A percentile compares a stretch with the other conserved stretches of the same genome.
These are phyloP conservation scores for Eira barbara DNA, from an alignment of 2,113 vertebrate genomes.

Conservation along the genomic window DNA sequence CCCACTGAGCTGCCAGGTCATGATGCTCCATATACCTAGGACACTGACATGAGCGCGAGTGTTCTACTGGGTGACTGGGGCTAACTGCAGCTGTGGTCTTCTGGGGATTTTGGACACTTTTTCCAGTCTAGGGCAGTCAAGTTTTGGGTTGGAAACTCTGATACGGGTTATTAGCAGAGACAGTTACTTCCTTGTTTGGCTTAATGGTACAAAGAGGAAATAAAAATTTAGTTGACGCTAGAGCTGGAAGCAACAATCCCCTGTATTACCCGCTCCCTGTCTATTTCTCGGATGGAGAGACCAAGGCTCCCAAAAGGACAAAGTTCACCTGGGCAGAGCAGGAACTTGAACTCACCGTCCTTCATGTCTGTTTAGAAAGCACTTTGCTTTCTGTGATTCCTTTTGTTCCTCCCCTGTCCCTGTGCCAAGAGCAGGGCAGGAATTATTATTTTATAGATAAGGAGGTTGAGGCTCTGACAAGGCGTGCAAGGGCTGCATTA, in stretches of 20 bases:
- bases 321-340: neutral
- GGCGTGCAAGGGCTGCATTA: neutral
- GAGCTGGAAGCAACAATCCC: neutral
- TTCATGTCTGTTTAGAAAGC: neutral
- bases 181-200: neutral
- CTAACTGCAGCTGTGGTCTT: neutral
- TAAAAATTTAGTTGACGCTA: neutral
- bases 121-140: neutral
- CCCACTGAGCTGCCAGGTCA: neutral
- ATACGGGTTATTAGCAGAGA: neutral
- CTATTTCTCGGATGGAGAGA: neutral
- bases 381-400: neutral
- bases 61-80: neutral
- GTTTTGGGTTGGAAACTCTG: neutral
- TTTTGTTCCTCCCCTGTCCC: neutral
- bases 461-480: neutral
- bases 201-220: neutral
- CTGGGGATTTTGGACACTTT: neutral
- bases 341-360: neutral
- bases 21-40: neutral
- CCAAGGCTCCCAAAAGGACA: neutral
- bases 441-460: neutral
- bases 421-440: neutral
- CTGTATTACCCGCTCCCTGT: rapidly evolving
- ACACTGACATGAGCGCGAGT: neutral